A percentile compares a stretch with the other conserved stretches of the same genome.
Evolutionary conservation across 1,140 invertebrate genomes (phyloP).

Genomic region (Triops longicaudatus): DNA sequence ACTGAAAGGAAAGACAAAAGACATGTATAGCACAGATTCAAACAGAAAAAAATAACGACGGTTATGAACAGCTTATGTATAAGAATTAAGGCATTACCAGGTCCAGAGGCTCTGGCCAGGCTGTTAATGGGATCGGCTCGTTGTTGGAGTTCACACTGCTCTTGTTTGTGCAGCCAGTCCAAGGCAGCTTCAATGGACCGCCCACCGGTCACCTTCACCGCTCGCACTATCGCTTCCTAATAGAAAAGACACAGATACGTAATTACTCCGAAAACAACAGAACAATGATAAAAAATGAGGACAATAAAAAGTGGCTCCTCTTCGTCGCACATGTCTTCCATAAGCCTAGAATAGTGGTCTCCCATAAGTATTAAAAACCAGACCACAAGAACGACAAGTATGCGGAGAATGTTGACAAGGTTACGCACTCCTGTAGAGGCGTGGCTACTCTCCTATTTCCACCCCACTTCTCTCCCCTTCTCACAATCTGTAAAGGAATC

Average conservation of each 20-base stretch:
- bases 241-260: constrained; percentile 34
- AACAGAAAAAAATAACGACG: no score
- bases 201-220: constrained; percentile 56
- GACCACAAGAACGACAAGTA: neutral
- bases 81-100: neutral
- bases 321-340: no score
- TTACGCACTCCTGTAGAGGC: neutral
- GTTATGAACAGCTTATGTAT: neutral
- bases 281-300: constrained; percentile 26
- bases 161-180: constrained; percentile 57
- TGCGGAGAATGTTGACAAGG: neutral
- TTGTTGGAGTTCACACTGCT: constrained; percentile 36
- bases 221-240: constrained; percentile 57
- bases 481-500: neutral
- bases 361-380: no score
- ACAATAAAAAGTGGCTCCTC: constrained; percentile 22
- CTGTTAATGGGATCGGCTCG: constrained; percentile 50
- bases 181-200: constrained; percentile 55
- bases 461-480: neutral
- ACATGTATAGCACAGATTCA: no score
- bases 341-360: no score
- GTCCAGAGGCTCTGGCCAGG: constrained; percentile 30
- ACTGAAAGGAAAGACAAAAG: no score
- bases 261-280: no score
- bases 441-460: neutral